Conservation (phyloP, 2,888 invertebrate genomes). For the Drosophila tanythrix region DNA sequence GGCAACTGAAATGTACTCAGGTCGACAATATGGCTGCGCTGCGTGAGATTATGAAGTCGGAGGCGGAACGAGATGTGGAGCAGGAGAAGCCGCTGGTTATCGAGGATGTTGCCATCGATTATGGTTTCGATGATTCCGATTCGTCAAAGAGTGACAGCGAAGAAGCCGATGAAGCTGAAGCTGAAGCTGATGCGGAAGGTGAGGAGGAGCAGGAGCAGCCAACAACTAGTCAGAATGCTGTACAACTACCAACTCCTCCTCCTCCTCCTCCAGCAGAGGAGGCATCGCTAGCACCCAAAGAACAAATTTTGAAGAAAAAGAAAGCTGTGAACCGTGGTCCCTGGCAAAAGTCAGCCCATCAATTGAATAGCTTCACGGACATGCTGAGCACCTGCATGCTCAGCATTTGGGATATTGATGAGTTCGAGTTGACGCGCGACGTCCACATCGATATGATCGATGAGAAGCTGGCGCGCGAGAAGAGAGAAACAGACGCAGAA, state of each 20-base stretch:
- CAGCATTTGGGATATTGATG: conserved; percentile 64
- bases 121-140: conserved; percentile 38
- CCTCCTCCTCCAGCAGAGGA: not conserved
- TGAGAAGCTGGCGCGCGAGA: conserved; percentile 34
- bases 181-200: not conserved
- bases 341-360: conserved; percentile 64
- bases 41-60: conserved; percentile 43
- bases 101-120: conserved; percentile 54
- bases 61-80: conserved; percentile 6
- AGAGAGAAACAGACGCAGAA: not conserved
- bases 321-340: conserved; percentile 52
- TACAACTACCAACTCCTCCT: not conserved
- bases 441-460: conserved; percentile 60
- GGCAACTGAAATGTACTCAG: conserved; percentile 61
- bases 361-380: conserved; percentile 42
- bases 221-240: not conserved
- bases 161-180: not conserved
- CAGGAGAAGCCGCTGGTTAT: conserved; percentile 42
- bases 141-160: not conserved
- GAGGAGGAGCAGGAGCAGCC: not conserved
- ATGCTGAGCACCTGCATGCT: conserved; percentile 47
- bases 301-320: not conserved
- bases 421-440: conserved; percentile 54
- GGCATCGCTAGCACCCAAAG: not conserved
- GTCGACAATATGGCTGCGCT: conserved; percentile 62